phyloP scores from a whole-genome alignment of 2,797 vertebrate genomes.

The Xerus rutilus region DNA sequence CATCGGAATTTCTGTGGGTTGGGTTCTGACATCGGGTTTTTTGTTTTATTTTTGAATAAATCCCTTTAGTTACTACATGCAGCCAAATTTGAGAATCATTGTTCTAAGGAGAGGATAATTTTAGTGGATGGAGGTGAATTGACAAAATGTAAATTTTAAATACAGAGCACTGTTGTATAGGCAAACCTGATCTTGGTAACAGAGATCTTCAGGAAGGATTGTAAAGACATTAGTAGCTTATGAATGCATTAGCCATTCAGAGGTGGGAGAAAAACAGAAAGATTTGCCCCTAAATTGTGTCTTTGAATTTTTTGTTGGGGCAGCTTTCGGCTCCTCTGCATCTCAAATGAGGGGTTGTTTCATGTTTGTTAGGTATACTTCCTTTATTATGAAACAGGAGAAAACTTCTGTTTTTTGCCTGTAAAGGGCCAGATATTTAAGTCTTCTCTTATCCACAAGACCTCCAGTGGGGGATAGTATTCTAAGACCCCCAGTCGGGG shows the following conservation, averaged over 20 bases:
- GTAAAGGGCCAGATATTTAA: not conserved
- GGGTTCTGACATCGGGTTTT: not conserved
- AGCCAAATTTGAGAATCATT: not conserved
- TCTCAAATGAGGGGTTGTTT: not conserved
- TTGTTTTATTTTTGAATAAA: not conserved
- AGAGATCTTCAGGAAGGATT: not conserved
- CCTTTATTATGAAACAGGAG: not conserved
- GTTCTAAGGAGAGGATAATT: not conserved
- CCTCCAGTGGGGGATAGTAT: not conserved
- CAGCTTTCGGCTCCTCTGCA: not conserved
- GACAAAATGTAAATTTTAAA: constrained; percentile 50
- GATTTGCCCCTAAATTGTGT: not conserved
- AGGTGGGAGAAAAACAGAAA: not conserved
- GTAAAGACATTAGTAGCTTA: not conserved
- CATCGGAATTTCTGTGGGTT: not conserved
- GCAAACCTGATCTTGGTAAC: not conserved
- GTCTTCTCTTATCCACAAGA: not conserved
- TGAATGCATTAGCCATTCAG: not conserved
- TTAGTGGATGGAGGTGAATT: not conserved
- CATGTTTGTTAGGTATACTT: constrained; percentile 1
- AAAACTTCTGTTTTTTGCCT: constrained; percentile 16
- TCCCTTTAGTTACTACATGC: not conserved
- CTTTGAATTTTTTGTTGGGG: not conserved
- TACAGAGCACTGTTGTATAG: not conserved
- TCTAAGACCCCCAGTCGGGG: not conserved